These are phyloP conservation scores for Ceratina calcarata DNA, from an alignment of 1,140 invertebrate species.

Conservation along the genomic window DNA sequence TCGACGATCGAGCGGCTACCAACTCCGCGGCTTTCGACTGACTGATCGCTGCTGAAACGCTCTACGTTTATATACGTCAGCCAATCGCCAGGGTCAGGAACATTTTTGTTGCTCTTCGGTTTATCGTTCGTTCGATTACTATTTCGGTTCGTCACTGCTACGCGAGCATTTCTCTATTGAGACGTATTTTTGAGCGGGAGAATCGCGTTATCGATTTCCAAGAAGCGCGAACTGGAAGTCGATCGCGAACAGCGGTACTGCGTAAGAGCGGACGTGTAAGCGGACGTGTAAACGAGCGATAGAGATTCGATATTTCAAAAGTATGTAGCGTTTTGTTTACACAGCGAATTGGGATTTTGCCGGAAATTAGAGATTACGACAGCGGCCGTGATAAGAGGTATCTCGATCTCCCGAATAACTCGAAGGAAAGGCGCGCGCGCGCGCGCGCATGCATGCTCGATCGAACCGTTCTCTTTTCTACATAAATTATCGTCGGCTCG, in stretches of 20 bases:
- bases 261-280: no score
- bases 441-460: background rate
- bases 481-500: background rate
- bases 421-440: no score
- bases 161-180: no score
- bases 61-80: slow-evolving; percentile 53
- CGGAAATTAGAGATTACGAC: no score
- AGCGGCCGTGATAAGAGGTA: no score
- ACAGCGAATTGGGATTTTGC: no score
- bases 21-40: no score
- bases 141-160: background rate
- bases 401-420: no score
- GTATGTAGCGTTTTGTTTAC: no score
- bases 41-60: slow-evolving; percentile 28
- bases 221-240: background rate
- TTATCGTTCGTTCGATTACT: background rate
- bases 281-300: no score
- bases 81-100: slow-evolving; percentile 45
- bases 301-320: no score
- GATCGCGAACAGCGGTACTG: background rate
- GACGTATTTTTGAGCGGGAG: background rate
- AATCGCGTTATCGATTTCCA: background rate
- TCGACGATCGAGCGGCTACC: background rate
- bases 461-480: background rate
- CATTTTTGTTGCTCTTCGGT: background rate